These are phyloP conservation scores for Acholoe squamosa DNA, from an alignment of 2,888 invertebrate species.

Conservation along the genomic window DNA sequence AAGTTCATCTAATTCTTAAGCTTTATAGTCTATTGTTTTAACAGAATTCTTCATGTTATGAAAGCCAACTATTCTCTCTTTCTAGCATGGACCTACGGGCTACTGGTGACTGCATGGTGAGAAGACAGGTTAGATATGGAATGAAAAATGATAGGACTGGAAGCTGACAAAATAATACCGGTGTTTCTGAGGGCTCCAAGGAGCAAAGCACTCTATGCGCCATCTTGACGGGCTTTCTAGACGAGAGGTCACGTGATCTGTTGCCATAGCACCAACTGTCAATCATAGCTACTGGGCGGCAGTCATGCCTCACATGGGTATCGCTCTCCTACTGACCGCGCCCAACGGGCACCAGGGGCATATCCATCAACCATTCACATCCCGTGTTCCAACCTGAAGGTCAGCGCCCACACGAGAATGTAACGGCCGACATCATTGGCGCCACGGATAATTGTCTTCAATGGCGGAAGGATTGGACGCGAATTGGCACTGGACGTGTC, in stretches of 20 bases:
- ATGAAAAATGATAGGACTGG: background rate
- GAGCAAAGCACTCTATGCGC: conserved; percentile 1
- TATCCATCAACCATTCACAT: conserved; percentile 29
- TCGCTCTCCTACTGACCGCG: background rate
- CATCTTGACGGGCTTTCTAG: background rate
- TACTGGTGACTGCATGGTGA: no score
- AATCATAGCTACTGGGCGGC: background rate
- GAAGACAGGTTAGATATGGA: no score
- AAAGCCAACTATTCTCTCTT: no score
- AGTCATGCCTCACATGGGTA: background rate
- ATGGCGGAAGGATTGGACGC: conserved; percentile 14
- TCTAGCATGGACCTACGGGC: background rate
- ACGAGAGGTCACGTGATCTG: background rate
- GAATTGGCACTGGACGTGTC: background rate
- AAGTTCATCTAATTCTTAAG: no score
- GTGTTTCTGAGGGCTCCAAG: background rate
- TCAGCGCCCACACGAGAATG: conserved; percentile 24
- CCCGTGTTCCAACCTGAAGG: conserved; percentile 26
- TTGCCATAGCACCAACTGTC: conserved; percentile 9
- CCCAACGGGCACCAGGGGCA: background rate
- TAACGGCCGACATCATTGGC: conserved; percentile 25
- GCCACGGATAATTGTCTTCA: conserved; percentile 22
- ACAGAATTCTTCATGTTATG: no score
- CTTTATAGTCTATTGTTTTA: no score
- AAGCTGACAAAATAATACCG: background rate